Conservation (phyloP, 2,113 vertebrate species). For the Zosterops japonicus region DNA sequence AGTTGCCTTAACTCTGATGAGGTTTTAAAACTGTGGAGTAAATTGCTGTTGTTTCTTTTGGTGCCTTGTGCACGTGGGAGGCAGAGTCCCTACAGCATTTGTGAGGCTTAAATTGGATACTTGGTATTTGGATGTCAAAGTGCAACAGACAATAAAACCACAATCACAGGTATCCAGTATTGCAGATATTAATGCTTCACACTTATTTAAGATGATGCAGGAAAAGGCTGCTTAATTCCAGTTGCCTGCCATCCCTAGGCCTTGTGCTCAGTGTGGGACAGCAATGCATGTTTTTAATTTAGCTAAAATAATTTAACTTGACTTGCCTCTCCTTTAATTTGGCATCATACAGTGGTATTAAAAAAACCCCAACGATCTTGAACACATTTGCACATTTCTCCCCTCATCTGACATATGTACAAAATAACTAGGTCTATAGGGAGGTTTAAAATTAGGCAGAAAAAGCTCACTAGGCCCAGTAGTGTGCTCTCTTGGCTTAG, state of each 20-base stretch:
- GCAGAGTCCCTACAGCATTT: neutral
- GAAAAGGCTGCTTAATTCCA: neutral
- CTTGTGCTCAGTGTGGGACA: neutral
- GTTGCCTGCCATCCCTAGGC: neutral
- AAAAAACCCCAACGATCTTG: neutral
- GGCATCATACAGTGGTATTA: neutral
- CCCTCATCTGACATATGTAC: neutral
- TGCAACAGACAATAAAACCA: neutral
- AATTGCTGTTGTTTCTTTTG: neutral
- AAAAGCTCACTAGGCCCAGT: neutral
- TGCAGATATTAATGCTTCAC: neutral
- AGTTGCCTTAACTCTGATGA: neutral
- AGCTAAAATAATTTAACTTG: conserved; percentile 38
- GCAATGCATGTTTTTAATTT: neutral
- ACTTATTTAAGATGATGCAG: neutral
- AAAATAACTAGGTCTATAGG: neutral
- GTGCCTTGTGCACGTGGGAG: fast-evolving
- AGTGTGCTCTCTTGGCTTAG: neutral
- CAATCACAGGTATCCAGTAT: neutral
- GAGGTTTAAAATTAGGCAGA: conserved; percentile 19
- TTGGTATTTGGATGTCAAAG: neutral
- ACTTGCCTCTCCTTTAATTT: conserved; percentile 28
- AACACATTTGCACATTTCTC: conserved; percentile 5
- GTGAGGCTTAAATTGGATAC: neutral
- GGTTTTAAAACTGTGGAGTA: neutral